Base-by-base conservation (phyloP, 2,888 invertebrate genomes). In the Apantesis nais region DNA sequence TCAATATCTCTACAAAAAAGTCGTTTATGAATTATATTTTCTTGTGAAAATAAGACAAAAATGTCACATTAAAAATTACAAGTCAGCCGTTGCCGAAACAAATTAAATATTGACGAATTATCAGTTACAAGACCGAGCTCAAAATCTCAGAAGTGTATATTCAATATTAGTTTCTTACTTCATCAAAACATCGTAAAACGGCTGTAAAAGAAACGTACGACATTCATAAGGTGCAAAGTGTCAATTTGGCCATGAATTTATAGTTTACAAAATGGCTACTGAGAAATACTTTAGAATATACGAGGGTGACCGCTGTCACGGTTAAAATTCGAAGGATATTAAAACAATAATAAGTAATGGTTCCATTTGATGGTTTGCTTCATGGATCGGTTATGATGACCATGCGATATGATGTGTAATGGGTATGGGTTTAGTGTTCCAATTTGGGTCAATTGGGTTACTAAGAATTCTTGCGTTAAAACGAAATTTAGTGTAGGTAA, bases 201-300 rank as follows among this genome's bases (percentile, higher is more conserved):
- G 25, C 39, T 37, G 39, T 58, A 25, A 55, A 55, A 39, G 25
- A 55, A 39, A 39, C 39, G 4, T 52, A 55, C 2, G 29, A 29
- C 58, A 22, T 25, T 22, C 37, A 5, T 52, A 37, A 66, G 41
- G 58, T 58, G 55, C 25, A 9, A 66, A 66, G 55, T 66, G 58
- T 66, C 66, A 66, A 12, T 52, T 14, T 65, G 66, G 39, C 58
- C 66, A 29, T 58, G 58, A 39, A 41, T 66, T 29, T 58, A n/a
- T 66, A n/a, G 66, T 39, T 66, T 37, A 31, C 44, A 16, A 55
- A 2, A 41, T 39, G 25, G 39, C 29, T 29, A 48, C 52, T 65
- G 34, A 65, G 48, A 52, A 12, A 34, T 34, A 41, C 41, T 58
- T 39, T 4, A 58, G 41, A 58, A 66, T 58, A 29, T 58, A 66